These are phyloP conservation scores for Nomia melanderi DNA, from an alignment of 1,140 invertebrate species.

Conservation along the genomic window DNA sequence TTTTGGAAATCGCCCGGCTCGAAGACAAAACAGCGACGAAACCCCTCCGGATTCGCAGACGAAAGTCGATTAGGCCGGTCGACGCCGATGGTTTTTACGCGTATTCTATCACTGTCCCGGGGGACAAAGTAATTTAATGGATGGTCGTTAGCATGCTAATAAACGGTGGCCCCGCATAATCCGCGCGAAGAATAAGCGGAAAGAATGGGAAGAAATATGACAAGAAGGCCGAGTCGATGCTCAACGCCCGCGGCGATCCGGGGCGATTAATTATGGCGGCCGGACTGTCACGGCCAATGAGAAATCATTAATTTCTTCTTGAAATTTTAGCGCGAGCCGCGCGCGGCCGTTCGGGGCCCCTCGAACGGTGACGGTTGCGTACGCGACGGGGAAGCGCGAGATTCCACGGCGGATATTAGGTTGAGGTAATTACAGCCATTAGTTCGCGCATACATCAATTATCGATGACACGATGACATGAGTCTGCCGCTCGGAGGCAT, in stretches of 20 bases:
- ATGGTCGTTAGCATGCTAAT: conserved; percentile 58
- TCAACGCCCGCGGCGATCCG: conserved; percentile 51
- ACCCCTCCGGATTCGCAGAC: neutral
- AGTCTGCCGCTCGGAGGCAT: conserved; percentile 67
- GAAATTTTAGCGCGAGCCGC: conserved; percentile 18
- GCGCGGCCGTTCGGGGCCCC: neutral
- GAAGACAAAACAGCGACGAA: neutral
- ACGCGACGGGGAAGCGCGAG: conserved; percentile 58
- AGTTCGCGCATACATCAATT: conserved; percentile 79
- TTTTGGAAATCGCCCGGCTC: neutral
- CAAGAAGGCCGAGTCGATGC: conserved; percentile 56
- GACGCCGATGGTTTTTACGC: conserved; percentile 7
- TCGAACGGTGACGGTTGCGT: neutral
- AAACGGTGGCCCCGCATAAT: conserved; percentile 58
- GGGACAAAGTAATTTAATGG: conserved; percentile 47
- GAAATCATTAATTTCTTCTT: conserved; percentile 68
- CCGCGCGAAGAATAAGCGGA: conserved; percentile 32
- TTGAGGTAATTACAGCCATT: conserved; percentile 77
- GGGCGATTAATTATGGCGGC: conserved; percentile 68
- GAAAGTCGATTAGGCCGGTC: neutral
- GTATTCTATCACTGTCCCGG: conserved; percentile 53
- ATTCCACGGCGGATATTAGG: conserved; percentile 72
- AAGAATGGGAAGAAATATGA: conserved; percentile 39
- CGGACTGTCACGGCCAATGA: conserved; percentile 56
- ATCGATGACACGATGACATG: conserved; percentile 76